These are phyloP conservation scores for Spermophilus dauricus DNA, from an alignment of 2,113 vertebrate species.

Conservation along the genomic window DNA sequence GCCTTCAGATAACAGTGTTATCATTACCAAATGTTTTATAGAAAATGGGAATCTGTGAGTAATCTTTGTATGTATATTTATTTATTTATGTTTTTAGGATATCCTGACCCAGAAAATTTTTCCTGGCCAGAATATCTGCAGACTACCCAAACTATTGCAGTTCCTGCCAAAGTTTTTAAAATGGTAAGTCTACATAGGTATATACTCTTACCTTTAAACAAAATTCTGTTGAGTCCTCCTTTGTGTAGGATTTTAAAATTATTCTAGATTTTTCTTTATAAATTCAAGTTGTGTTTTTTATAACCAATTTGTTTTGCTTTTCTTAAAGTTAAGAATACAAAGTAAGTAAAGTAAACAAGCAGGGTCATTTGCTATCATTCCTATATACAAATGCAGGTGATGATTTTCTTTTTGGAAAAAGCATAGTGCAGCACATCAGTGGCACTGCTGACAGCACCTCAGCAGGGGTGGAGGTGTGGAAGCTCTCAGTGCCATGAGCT, in stretches of 20 bases:
- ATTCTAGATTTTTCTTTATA: not conserved
- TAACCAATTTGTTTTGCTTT: constrained; percentile 21
- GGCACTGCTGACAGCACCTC: fast-evolving
- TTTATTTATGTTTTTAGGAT: constrained; percentile 70
- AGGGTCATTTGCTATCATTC: not conserved
- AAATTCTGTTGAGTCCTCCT: not conserved
- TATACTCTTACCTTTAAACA: not conserved
- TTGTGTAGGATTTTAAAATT: not conserved
- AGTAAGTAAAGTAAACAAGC: not conserved
- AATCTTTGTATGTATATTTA: not conserved
- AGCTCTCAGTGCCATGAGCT: not conserved
- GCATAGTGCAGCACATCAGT: fast-evolving
- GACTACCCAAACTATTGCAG: constrained; percentile 82
- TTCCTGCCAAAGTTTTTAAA: constrained; percentile 85
- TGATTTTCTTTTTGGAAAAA: not conserved
- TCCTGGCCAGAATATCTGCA: constrained; percentile 87
- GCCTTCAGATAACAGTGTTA: not conserved
- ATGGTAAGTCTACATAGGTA: constrained; percentile 66
- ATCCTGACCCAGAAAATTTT: constrained; percentile 83
- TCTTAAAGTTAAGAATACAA: constrained; percentile 25
- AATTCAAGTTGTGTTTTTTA: not conserved
- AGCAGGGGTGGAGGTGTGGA: not conserved
- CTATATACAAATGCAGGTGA: not conserved
- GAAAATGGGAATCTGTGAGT: not conserved
- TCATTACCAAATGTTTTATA: not conserved